Conservation (phyloP, 2,888 invertebrate genomes). For the Acrobasis consociella region DNA sequence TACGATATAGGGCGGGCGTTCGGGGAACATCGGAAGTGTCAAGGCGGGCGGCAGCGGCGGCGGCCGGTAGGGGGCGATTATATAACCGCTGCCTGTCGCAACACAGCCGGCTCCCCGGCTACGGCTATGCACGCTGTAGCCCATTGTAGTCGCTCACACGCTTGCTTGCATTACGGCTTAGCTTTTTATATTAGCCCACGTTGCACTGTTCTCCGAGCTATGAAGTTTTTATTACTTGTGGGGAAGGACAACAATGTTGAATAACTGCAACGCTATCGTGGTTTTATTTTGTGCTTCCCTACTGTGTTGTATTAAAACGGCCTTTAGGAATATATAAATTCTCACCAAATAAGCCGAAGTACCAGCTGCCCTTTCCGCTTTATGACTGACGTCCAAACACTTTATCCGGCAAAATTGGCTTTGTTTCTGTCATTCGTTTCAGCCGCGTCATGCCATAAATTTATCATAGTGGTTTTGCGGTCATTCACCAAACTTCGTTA, state of each 20-base stretch:
- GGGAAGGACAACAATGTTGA: slow-evolving; percentile 32
- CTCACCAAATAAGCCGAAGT: slow-evolving; percentile 53
- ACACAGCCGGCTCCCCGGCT: slow-evolving; percentile 32
- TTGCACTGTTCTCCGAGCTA: slow-evolving; percentile 40
- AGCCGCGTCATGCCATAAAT: slow-evolving; percentile 6
- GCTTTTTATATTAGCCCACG: slow-evolving; percentile 46
- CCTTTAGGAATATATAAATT: slow-evolving; percentile 30
- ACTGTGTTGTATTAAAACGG: slow-evolving; percentile 28
- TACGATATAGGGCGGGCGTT: slow-evolving; percentile 41
- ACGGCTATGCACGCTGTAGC: slow-evolving; percentile 47
- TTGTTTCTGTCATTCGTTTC: slow-evolving; percentile 23
- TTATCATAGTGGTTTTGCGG: slow-evolving; percentile 13
- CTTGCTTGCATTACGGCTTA: slow-evolving; percentile 55
- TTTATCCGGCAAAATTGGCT: slow-evolving; percentile 27
- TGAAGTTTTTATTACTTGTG: slow-evolving; percentile 44
- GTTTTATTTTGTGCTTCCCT: background rate
- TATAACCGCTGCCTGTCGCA: slow-evolving; percentile 59
- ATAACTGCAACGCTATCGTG: slow-evolving; percentile 17
- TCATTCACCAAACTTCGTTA: slow-evolving; percentile 7
- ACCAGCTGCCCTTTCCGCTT: slow-evolving; percentile 47
- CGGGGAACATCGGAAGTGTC: slow-evolving; percentile 51
- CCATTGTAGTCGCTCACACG: slow-evolving; percentile 55
- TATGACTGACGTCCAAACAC: slow-evolving; percentile 44
- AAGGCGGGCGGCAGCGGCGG: slow-evolving; percentile 51
- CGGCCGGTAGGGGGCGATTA: slow-evolving; percentile 50